These are phyloP conservation scores for Lerema accius DNA, from an alignment of 1,140 invertebrate species.

Conservation along the genomic window DNA sequence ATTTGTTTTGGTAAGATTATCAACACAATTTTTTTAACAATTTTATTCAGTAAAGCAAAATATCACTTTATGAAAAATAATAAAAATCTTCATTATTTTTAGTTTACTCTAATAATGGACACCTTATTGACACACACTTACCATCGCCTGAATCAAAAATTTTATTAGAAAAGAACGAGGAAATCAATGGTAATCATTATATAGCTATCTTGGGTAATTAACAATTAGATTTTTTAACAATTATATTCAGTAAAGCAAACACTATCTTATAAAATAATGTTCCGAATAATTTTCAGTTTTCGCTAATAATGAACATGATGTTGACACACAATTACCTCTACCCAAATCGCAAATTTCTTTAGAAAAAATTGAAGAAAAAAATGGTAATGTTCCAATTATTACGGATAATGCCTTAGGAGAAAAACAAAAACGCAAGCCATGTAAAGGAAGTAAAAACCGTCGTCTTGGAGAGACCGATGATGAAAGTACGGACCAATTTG, in stretches of 20 bases:
- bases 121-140: not conserved
- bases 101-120: constrained; percentile 1
- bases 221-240: no score
- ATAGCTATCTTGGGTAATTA: no score
- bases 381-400: no score
- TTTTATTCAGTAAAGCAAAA: no score
- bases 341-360: no score
- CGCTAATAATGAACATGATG: not conserved
- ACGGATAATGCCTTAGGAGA: not conserved
- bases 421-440: not conserved
- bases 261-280: no score
- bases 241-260: no score
- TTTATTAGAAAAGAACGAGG: not conserved
- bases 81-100: no score
- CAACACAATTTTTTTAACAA: not conserved
- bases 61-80: not conserved
- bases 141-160: not conserved
- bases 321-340: no score
- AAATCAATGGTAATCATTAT: not conserved
- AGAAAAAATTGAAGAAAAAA: no score
- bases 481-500: not conserved
- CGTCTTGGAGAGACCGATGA: not conserved
- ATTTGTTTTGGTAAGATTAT: constrained; percentile 13
- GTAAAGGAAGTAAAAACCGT: not conserved
- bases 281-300: no score